A percentile compares a stretch with the other conserved stretches of the same genome.
phyloP scores from a whole-genome alignment of 2,888 invertebrate species.

The Neocrepidodera transversa region DNA sequence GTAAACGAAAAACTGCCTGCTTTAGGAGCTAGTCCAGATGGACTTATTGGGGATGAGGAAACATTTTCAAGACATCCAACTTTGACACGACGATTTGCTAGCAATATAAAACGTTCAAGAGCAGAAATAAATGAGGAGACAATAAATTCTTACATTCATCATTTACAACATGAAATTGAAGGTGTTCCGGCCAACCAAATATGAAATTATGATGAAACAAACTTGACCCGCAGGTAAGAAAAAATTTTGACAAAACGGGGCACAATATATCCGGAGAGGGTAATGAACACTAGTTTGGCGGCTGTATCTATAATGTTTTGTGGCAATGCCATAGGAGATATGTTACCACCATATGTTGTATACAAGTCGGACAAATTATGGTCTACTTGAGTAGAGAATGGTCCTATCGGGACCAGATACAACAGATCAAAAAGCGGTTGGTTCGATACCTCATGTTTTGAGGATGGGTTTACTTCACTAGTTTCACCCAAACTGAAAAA shows the following conservation, averaged over 20 bases:
- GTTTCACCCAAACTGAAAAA: conserved; percentile 34
- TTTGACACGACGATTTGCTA: conserved; percentile 19
- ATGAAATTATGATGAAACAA: conserved; percentile 38
- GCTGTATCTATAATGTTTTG: conserved; percentile 24
- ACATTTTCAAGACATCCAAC: conserved; percentile 7
- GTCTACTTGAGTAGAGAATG: conserved; percentile 31
- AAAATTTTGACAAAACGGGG: conserved; percentile 36
- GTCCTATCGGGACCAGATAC: conserved; percentile 30
- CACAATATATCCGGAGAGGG: conserved; percentile 41
- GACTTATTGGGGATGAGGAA: too few species aligned
- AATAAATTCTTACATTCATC: conserved; percentile 6
- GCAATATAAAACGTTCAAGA: conserved; percentile 23
- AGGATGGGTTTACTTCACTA: conserved; percentile 40
- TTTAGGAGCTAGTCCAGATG: conserved; percentile 14
- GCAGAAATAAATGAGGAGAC: conserved; percentile 12
- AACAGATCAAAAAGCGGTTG: conserved; percentile 33
- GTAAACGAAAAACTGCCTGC: not conserved
- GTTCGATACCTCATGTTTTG: conserved; percentile 31
- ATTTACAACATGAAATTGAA: conserved; percentile 17
- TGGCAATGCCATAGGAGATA: conserved; percentile 47
- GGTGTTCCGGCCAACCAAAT: conserved; percentile 23
- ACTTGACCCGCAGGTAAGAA: conserved; percentile 37
- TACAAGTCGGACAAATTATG: conserved; percentile 40
- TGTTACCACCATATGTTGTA: conserved; percentile 48
- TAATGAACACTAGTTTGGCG: conserved; percentile 22